phyloP scores from a whole-genome alignment of 2,797 vertebrate species.

The Hylomyscus alleni region DNA sequence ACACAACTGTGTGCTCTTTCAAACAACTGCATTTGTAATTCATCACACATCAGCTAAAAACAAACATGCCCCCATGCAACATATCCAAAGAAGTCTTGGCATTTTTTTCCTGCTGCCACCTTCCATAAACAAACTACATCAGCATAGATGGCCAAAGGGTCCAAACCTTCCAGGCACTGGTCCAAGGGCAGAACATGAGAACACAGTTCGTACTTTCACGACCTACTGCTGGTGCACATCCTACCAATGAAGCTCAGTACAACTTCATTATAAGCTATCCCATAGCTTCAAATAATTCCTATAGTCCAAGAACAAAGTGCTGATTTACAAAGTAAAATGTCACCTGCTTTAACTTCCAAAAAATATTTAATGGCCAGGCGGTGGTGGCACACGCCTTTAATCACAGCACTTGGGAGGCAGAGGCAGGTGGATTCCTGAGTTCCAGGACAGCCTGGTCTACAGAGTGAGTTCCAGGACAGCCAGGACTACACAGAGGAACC shows the following conservation, averaged over 20 bases:
- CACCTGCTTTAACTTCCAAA: conserved; percentile 9
- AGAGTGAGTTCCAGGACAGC: no score
- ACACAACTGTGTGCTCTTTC: neutral
- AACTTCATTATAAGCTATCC: neutral
- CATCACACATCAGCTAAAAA: neutral
- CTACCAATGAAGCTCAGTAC: neutral
- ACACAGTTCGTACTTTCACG: neutral
- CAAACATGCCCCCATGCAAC: neutral
- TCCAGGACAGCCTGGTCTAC: no score
- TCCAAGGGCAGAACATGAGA: neutral
- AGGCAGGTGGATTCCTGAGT: no score
- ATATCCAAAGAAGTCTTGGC: neutral
- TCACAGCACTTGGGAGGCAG: no score
- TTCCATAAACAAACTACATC: neutral
- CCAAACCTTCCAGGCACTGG: neutral
- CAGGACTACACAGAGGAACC: no score
- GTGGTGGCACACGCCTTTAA: no score
- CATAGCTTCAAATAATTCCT: neutral
- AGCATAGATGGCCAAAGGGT: neutral
- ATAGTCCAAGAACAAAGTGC: neutral
- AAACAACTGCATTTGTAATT: neutral
- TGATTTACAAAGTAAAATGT: neutral
- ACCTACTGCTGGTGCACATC: neutral
- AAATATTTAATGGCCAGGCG: neutral
- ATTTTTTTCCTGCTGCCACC: no score